These are phyloP conservation scores for Stylophora pistillata DNA, from an alignment of 64 coral and sea anemone genomes.

Conservation along the genomic window DNA sequence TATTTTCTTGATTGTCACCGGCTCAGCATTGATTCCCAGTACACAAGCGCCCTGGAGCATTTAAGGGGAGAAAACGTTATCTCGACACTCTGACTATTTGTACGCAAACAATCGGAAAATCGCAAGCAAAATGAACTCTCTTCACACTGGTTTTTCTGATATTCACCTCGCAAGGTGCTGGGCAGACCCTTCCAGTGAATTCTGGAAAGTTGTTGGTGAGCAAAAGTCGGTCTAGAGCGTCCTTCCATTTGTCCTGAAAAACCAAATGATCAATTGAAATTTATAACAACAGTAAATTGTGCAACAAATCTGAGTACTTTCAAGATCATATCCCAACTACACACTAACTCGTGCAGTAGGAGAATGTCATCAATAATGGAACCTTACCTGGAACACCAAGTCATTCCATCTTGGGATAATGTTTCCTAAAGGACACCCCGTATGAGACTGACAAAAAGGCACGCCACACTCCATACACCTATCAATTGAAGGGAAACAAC, in stretches of 20 bases:
- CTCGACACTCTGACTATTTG: too few species aligned
- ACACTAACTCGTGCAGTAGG: neutral
- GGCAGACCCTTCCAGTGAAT: conserved; percentile 95
- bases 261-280: neutral
- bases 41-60: conserved; percentile 88
- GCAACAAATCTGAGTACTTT: too few species aligned
- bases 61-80: neutral
- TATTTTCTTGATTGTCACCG: conserved; percentile 98
- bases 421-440: conserved; percentile 95
- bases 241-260: conserved; percentile 88
- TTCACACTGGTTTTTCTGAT: neutral
- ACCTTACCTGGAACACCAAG: conserved; percentile 92
- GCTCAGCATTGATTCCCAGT: conserved; percentile 91
- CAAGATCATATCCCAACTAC: too few species aligned
- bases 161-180: conserved; percentile 90
- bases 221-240: conserved; percentile 78
- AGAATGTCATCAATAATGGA: too few species aligned
- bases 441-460: conserved; percentile 93
- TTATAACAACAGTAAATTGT: too few species aligned
- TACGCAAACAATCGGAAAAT: too few species aligned
- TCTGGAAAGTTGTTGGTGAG: conserved; percentile 97
- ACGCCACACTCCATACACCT: conserved; percentile 99
- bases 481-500: neutral
- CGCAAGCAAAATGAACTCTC: too few species aligned
- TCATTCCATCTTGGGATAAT: conserved; percentile 99